These are phyloP conservation scores for Oncorhynchus gorbuscha DNA, from an alignment of 2,113 vertebrate species.

Conservation along the genomic window DNA sequence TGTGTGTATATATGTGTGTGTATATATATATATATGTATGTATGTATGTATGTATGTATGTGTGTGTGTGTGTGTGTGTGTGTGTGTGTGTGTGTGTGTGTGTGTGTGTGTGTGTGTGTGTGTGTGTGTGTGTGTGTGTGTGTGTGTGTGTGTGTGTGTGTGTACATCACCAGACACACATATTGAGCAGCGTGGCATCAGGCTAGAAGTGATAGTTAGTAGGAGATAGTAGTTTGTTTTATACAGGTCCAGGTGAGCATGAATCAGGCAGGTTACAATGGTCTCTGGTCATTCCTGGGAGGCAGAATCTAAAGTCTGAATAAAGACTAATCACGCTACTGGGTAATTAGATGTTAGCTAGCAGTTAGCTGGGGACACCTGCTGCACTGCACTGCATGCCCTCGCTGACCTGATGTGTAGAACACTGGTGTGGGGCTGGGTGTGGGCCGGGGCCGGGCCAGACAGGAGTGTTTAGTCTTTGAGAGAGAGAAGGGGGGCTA, in stretches of 20 bases:
- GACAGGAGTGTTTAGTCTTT: constrained; percentile 52
- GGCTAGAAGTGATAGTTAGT: constrained; percentile 64
- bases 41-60: too few relatives aligned
- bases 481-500: constrained; percentile 18
- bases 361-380: constrained; percentile 50
- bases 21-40: too few relatives aligned
- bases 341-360: constrained; percentile 52
- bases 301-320: constrained; percentile 29
- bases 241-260: constrained; percentile 58
- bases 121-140: too few relatives aligned
- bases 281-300: constrained; percentile 43
- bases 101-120: background rate
- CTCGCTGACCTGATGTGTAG: constrained; percentile 45
- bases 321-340: constrained; percentile 45
- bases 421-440: constrained; percentile 46
- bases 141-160: too few relatives aligned
- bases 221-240: constrained; percentile 64
- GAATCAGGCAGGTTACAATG: constrained; percentile 59
- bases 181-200: constrained; percentile 54
- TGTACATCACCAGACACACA: constrained; percentile 20
- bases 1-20: too few relatives aligned
- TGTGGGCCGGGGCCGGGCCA: constrained; percentile 13
- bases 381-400: constrained; percentile 35
- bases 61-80: too few relatives aligned
- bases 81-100: too few relatives aligned